Evolutionary conservation across 2,113 vertebrate species (phyloP).

Genomic region (Boleophthalmus pectinirostris): DNA sequence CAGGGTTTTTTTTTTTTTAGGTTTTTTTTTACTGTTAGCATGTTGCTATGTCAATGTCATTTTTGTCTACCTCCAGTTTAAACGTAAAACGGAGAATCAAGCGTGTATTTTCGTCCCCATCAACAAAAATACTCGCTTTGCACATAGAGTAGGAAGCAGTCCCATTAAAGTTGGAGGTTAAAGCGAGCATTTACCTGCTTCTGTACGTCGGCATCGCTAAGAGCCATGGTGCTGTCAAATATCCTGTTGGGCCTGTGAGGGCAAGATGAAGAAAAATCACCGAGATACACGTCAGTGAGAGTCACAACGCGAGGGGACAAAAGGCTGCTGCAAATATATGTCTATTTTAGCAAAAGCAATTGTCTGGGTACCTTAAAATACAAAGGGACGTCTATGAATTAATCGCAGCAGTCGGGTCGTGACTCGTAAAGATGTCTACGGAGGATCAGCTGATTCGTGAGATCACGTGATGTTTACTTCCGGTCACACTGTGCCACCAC

Average conservation of each 20-base stretch:
- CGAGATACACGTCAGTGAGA: neutral
- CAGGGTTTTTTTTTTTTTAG: neutral
- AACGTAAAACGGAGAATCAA: neutral
- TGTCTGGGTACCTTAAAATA: slow-evolving; percentile 42
- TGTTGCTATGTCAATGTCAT: slow-evolving; percentile 60
- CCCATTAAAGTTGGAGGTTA: slow-evolving; percentile 19
- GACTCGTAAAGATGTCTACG: slow-evolving; percentile 68
- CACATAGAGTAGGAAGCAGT: no score
- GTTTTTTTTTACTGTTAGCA: slow-evolving; percentile 14
- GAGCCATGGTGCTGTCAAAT: slow-evolving; percentile 82
- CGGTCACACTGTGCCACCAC: slow-evolving; percentile 18
- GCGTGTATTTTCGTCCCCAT: neutral
- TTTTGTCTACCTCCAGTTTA: neutral
- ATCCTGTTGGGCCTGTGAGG: slow-evolving; percentile 46
- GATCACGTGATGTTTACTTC: slow-evolving; percentile 77
- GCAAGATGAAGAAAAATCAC: slow-evolving; percentile 4
- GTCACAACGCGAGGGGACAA: accelerated
- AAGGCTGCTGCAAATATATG: accelerated
- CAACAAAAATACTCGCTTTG: accelerated
- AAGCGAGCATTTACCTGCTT: slow-evolving; percentile 85
- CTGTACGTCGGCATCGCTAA: slow-evolving; percentile 97
- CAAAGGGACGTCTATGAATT: slow-evolving; percentile 39
- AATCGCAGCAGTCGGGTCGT: slow-evolving; percentile 67
- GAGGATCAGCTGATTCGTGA: slow-evolving; percentile 73
- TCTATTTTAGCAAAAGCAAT: accelerated